A percentile compares a stretch with the other conserved stretches of the same genome.
These are phyloP conservation scores for Hyles euphorbiae DNA, from an alignment of 1,140 invertebrate genomes.

Conservation along the genomic window DNA sequence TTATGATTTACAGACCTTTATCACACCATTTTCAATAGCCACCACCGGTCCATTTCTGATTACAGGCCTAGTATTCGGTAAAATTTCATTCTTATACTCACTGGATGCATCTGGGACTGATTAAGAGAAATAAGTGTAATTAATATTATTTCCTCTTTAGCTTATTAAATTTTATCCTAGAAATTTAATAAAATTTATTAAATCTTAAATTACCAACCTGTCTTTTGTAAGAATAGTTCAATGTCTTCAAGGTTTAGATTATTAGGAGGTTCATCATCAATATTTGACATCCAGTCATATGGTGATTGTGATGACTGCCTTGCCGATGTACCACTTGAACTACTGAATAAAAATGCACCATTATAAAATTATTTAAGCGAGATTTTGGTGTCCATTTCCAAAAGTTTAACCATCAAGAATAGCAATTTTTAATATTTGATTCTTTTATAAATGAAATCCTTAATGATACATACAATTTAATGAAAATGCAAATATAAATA, in stretches of 20 bases:
- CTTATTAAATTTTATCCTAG: no score
- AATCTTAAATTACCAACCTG: conserved; percentile 15
- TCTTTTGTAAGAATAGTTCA: conserved; percentile 60
- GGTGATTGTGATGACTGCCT: conserved; percentile 52
- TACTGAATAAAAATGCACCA: conserved; percentile 13
- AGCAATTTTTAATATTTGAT: no score
- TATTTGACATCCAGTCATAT: conserved; percentile 44
- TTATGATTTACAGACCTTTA: conserved; percentile 42
- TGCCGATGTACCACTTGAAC: conserved; percentile 34
- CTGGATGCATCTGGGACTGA: no score
- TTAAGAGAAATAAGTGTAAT: no score
- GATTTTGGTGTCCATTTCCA: no score
- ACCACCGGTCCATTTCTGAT: conserved; percentile 55
- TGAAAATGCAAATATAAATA: no score
- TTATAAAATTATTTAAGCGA: not conserved
- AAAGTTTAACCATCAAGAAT: no score
- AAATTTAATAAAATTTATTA: no score
- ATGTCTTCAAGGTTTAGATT: conserved; percentile 60
- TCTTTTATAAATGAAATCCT: no score
- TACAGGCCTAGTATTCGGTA: not conserved
- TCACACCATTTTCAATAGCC: conserved; percentile 68
- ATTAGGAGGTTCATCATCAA: conserved; percentile 48
- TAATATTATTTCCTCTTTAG: no score
- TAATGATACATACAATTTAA: no score
- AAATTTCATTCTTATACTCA: no score